A percentile compares a stretch with the other conserved stretches of the same genome.
Conservation (phyloP, 2,113 vertebrate genomes). For the Dasyurus viverrinus region DNA sequence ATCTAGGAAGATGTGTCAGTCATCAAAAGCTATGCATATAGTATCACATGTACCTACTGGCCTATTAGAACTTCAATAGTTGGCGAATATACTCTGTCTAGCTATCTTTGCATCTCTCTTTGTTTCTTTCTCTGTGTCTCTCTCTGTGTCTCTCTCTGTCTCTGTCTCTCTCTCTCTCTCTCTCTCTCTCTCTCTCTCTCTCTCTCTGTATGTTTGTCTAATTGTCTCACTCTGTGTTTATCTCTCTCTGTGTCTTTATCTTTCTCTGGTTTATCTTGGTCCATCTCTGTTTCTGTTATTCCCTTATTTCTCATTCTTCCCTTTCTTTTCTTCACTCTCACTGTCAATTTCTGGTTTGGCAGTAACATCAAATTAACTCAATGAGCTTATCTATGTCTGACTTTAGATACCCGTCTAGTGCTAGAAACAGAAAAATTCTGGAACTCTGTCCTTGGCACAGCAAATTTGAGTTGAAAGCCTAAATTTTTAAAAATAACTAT, state of each 20-base stretch:
- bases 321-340: not conserved
- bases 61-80: not conserved
- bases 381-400: not conserved
- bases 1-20: not conserved
- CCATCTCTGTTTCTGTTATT: not conserved
- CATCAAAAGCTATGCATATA: not conserved
- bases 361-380: not conserved
- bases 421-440: not conserved
- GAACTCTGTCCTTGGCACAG: not conserved
- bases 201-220: not conserved
- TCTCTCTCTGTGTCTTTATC: not conserved
- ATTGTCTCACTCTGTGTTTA: not conserved
- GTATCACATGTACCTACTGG: not conserved
- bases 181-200: not conserved
- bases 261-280: not conserved
- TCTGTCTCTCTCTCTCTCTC: too few relatives aligned
- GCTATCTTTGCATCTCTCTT: not conserved
- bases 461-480: not conserved
- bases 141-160: not conserved
- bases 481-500: not conserved
- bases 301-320: not conserved
- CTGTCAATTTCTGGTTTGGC: not conserved
- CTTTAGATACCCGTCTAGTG: not conserved
- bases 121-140: not conserved
- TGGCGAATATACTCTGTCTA: not conserved